phyloP scores from a whole-genome alignment of 2,113 vertebrate genomes.

The Psophia crepitans region DNA sequence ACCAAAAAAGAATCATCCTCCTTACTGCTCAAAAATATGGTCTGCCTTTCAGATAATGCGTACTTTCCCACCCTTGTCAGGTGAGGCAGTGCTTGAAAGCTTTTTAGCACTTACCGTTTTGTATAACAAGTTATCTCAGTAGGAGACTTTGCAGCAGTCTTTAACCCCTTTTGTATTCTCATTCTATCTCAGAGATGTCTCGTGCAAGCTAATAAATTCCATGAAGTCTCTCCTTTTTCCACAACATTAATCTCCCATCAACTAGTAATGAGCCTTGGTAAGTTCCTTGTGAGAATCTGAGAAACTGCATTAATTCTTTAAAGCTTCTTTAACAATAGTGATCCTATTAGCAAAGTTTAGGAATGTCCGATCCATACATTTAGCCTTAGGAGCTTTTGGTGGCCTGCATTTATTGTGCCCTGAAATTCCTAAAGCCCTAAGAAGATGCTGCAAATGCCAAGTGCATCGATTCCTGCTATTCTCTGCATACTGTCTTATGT shows the following conservation, averaged over 20 bases:
- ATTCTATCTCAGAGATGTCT: slow-evolving; percentile 12
- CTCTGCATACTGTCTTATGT: background rate
- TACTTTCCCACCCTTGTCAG: slow-evolving; percentile 41
- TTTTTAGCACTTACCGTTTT: slow-evolving; percentile 52
- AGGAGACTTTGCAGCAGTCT: slow-evolving; percentile 35
- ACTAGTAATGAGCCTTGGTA: slow-evolving; percentile 21
- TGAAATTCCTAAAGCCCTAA: background rate
- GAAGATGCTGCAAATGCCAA: background rate
- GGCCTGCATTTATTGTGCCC: background rate
- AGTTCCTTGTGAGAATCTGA: slow-evolving; percentile 5
- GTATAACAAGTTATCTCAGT: slow-evolving; percentile 42
- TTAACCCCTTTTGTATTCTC: slow-evolving; percentile 57
- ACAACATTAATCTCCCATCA: slow-evolving; percentile 54
- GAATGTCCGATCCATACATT: background rate
- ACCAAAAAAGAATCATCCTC: slow-evolving; percentile 13
- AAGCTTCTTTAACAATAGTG: slow-evolving; percentile 1
- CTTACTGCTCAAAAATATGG: slow-evolving; percentile 11
- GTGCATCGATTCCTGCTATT: background rate
- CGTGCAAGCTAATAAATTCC: slow-evolving; percentile 41
- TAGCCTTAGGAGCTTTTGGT: background rate
- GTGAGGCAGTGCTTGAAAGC: slow-evolving; percentile 49
- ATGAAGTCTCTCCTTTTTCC: slow-evolving; percentile 38
- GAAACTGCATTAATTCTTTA: slow-evolving; percentile 25
- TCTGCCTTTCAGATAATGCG: slow-evolving; percentile 40
- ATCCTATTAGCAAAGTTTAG: background rate